Evolutionary conservation across 1,140 invertebrate genomes (phyloP), one percentile per base, ranked within the genome.

Genomic region (Drepana arcuata): DNA sequence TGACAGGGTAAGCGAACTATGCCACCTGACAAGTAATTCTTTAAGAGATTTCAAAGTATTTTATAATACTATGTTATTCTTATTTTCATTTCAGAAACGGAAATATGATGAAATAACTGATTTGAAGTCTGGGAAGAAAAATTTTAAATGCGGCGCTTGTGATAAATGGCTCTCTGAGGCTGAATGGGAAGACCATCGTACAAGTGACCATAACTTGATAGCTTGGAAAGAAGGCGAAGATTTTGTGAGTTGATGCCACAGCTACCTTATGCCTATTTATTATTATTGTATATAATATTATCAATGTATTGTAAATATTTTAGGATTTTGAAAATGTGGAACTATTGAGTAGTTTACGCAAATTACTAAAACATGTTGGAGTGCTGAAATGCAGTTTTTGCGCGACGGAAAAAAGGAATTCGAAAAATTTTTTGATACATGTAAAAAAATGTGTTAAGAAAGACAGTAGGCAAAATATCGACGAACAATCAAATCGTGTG

Each of bases 191-290:
- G 10, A 31, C 5, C 64, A 72, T 48, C 41, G 57, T 18, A 35
- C 44, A 7, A 27, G 34, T 14, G 15, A 47, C 14, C 64, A 72
- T 44, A 41, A 47, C 32, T 50, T 39, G 34, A 57, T 72, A 15
- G 68, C 62, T 14, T 68, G 62, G 64, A 48, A 42, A 34, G 38
- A 45, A 5, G 59, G 57, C 1, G n/a, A 47, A 16, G 30, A 18
- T 14, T 25, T 71, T 32, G 67, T 67, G 49, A 60, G 67, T 60
- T 10, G 14, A n/a, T n/a, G n/a, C n/a, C n/a, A n/a, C n/a, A n/a
- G n/a, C n/a, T n/a, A n/a, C n/a, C n/a, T n/a, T n/a, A n/a, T n/a
- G n/a, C n/a, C n/a, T n/a, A n/a, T n/a, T n/a, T n/a, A n/a, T n/a
- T n/a, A n/a, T n/a, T n/a, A n/a, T n/a, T n/a, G n/a, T n/a, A n/a